Evolutionary conservation across 2,888 invertebrate species (phyloP).

Genomic region (Xestia rhomboidea): DNA sequence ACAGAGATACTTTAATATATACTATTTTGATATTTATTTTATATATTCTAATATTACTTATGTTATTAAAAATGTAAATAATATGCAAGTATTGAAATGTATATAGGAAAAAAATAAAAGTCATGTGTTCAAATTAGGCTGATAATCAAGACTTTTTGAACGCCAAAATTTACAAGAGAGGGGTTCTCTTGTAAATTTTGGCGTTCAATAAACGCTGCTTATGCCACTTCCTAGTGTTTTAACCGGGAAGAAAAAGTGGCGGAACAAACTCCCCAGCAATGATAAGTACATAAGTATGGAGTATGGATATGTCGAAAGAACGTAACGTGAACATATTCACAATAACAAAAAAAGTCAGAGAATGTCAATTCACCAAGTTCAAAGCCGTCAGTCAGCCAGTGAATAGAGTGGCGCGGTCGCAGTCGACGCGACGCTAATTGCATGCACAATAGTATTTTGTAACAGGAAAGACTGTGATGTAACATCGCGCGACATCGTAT

Average conservation of each 20-base stretch:
- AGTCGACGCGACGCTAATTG: conserved; percentile 36
- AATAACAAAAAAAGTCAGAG: neutral
- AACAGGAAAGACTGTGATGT: conserved; percentile 69
- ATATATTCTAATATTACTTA: no score
- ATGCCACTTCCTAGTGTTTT: no score
- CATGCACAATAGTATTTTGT: conserved; percentile 62
- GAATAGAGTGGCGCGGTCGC: conserved; percentile 18
- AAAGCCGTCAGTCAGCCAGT: conserved; percentile 47
- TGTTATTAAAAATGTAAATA: no score
- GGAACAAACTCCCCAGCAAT: no score
- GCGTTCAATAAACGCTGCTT: no score
- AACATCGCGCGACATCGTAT: conserved; percentile 71
- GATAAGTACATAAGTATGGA: neutral
- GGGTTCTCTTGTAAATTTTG: no score
- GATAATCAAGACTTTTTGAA: neutral
- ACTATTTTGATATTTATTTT: no score
- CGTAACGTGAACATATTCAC: neutral
- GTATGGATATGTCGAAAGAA: neutral
- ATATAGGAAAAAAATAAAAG: neutral
- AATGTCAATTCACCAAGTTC: conserved; percentile 47
- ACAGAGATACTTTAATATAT: no score
- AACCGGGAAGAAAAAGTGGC: no score
- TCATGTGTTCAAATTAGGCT: neutral
- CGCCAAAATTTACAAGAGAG: no score
- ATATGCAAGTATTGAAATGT: neutral